phyloP scores from a whole-genome alignment of 2,797 vertebrate species.

The Synaphobranchus kaupii region DNA sequence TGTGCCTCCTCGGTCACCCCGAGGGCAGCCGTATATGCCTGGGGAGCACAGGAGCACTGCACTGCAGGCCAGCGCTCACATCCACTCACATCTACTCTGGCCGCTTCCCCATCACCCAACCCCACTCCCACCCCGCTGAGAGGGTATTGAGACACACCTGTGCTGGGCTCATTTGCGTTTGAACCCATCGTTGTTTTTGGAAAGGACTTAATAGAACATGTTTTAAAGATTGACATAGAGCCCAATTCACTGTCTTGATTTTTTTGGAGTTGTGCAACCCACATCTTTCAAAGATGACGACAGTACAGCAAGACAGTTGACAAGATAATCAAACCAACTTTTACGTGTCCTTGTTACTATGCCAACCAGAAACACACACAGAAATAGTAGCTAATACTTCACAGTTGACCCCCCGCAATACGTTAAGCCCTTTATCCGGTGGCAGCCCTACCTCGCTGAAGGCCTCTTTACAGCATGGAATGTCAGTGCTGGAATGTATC shows the following conservation, averaged over 20 bases:
- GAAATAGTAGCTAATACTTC: neutral
- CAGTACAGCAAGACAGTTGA: neutral
- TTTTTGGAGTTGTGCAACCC: neutral
- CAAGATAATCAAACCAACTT: neutral
- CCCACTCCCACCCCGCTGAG: neutral
- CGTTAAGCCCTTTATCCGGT: neutral
- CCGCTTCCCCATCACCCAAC: neutral
- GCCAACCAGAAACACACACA: conserved; percentile 18
- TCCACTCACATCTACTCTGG: neutral
- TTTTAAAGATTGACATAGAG: neutral
- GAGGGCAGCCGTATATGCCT: too few relatives aligned
- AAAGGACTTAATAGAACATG: neutral
- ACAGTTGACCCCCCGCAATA: neutral
- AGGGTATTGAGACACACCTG: neutral
- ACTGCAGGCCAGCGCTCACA: neutral
- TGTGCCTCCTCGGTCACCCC: too few relatives aligned
- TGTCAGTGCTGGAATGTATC: conserved; percentile 4
- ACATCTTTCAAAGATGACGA: neutral
- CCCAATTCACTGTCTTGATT: neutral
- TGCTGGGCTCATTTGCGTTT: neutral
- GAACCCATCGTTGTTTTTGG: neutral
- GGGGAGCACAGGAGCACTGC: neutral
- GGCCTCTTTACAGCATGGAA: conserved; percentile 14
- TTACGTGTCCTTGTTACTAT: conserved; percentile 1
- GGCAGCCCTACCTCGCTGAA: neutral